Evolutionary conservation across 2,113 vertebrate genomes (phyloP), one percentile per base, ranked within the genome.

Genomic region (Brachyhypopomus occidentalis): DNA sequence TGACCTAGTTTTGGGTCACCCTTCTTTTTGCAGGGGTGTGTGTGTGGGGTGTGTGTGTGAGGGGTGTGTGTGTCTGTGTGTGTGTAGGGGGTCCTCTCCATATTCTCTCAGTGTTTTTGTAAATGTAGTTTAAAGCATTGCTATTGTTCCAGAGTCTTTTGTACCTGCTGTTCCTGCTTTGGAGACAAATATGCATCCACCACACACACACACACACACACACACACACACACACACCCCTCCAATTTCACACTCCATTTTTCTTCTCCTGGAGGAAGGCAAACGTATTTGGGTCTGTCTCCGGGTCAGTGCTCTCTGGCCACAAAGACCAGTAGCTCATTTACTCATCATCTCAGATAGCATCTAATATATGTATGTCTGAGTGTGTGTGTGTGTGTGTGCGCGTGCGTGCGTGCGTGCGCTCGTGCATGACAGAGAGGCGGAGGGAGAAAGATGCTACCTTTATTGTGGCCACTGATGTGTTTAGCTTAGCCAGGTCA

Each of bases 191-290:
- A 23, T 5, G 56, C 41, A 77, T 58, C 63, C 25, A 38, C 8
- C 71, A 67, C n/a, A n/a, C 36, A 56, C 58, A 67, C 20, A 12
- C 76, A 45, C 72, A 63, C 25, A 77, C 56, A 17, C 56, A 38
- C 59, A 64, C 27, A 22, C 55, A 36, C 20, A 23, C 72, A 75
- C 72, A 72, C 72, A 72, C 72, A 25, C 77, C 80, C 80, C 66
- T 76, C 25, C 64, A 79, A 82, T 82, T 82, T 79, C 84, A 79
- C 84, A 85, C 84, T 79, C 66, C 66, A 71, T 71, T 85, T 85
- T 85, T 69, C 59, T 64, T 62, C 27, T 78, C 22, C 62, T 63
- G n/a, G 38, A 78, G 83, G 55, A 72, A 45, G 20, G 60, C 25
- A 27, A 52, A 81, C 62, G 9, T 69, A 52, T 78, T 72, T 12